phyloP scores from a whole-genome alignment of 2,113 vertebrate genomes.

The Anarrhichthys ocellatus region DNA sequence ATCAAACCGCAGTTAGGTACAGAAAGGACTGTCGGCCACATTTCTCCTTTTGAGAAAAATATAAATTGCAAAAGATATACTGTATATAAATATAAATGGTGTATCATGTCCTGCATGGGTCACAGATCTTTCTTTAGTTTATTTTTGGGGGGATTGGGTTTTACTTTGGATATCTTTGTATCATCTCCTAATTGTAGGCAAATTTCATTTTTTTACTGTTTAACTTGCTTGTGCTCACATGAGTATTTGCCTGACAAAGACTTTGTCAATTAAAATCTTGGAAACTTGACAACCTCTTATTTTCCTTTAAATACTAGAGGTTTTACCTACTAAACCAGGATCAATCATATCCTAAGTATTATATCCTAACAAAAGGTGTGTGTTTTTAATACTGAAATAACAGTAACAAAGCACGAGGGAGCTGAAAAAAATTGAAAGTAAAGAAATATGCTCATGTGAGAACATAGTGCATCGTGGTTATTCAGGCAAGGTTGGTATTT shows the following conservation, averaged over 20 bases:
- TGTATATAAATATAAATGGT: background rate
- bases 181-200: background rate
- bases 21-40: background rate
- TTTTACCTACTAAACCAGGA: background rate
- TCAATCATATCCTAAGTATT: background rate
- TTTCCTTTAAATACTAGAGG: background rate
- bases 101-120: background rate
- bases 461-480: conserved; percentile 18
- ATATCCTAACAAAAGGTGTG: background rate
- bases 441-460: conserved; percentile 25
- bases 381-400: background rate
- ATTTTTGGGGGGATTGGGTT: background rate
- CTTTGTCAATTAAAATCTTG: background rate
- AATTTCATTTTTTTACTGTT: background rate
- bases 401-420: background rate
- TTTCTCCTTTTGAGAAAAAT: background rate
- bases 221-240: background rate
- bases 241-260: background rate
- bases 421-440: background rate
- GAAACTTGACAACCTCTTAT: background rate
- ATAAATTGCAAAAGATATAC: background rate
- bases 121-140: background rate
- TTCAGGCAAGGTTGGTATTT: conserved; percentile 29
- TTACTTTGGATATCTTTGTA: background rate
- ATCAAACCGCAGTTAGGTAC: background rate